Conservation (phyloP, 2,113 vertebrate species). For the Hippocampus barbouri region DNA sequence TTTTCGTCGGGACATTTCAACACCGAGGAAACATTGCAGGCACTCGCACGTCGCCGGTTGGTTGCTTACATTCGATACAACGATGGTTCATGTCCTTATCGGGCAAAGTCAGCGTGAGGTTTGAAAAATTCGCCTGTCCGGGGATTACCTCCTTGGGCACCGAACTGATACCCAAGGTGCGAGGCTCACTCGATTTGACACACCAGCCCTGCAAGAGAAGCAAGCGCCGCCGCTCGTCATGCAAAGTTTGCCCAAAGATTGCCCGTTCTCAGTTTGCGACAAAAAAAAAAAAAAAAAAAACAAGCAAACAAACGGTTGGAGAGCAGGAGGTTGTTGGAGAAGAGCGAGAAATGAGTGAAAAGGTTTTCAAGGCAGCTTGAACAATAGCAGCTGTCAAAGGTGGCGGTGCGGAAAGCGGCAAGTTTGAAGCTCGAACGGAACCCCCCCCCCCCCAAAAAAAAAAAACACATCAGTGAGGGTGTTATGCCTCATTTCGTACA, state of each 20-base stretch:
- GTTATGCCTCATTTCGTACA: conserved; percentile 45
- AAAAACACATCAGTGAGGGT: conserved; percentile 37
- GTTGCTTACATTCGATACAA: not conserved
- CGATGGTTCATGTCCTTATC: conserved; percentile 1
- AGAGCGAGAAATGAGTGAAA: not conserved
- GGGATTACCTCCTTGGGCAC: conserved; percentile 79
- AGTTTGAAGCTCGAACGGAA: conserved; percentile 37
- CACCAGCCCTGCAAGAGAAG: conserved; percentile 79
- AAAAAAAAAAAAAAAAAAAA: too few relatives aligned
- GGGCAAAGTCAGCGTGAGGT: conserved; percentile 8
- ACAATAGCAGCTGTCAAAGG: conserved; percentile 55
- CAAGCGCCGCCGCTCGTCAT: conserved; percentile 37
- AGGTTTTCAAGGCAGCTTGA: conserved; percentile 29
- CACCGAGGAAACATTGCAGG: not conserved
- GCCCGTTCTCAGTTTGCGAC: not conserved
- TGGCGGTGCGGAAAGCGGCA: conserved; percentile 39
- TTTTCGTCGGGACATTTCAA: not conserved
- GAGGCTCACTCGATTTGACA: conserved; percentile 76
- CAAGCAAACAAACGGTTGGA: not conserved
- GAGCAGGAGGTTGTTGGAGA: not conserved
- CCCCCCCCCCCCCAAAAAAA: too few relatives aligned
- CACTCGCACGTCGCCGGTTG: conserved; percentile 7
- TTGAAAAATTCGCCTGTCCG: conserved; percentile 72
- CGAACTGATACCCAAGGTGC: conserved; percentile 68
- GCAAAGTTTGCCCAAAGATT: not conserved